Evolutionary conservation across 2,113 vertebrate species (phyloP).

Genomic region (Anhinga rufa): DNA sequence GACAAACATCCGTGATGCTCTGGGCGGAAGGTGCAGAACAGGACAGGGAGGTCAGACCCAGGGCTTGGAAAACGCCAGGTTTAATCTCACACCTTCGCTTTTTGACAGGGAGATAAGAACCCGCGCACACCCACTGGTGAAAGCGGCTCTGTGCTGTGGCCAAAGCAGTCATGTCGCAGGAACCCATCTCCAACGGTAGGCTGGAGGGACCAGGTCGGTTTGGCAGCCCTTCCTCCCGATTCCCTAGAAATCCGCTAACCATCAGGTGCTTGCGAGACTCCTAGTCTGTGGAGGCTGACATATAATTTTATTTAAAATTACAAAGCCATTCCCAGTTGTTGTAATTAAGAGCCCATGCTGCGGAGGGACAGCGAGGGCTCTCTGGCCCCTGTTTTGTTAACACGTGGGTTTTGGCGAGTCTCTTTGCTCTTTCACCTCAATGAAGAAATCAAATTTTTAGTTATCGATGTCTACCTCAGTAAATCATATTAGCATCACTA

Average conservation of each 20-base stretch:
- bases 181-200: not conserved
- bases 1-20: not conserved
- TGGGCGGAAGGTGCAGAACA: not conserved
- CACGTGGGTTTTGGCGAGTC: fast-evolving
- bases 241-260: not conserved
- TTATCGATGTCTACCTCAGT: not conserved
- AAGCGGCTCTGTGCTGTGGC: fast-evolving
- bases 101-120: not conserved
- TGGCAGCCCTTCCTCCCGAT: not conserved
- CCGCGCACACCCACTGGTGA: fast-evolving
- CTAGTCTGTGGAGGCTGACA: not conserved
- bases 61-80: not conserved
- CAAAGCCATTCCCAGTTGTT: not conserved
- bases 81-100: conserved; percentile 13
- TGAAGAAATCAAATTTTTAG: not conserved
- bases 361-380: fast-evolving
- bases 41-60: not conserved
- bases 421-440: not conserved
- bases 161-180: not conserved
- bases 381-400: not conserved
- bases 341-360: not conserved
- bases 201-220: not conserved
- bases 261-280: not conserved
- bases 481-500: not conserved
- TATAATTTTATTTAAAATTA: not conserved